Evolutionary conservation across 2,888 invertebrate species (phyloP).

Genomic region (Choristoneura rosaceana): DNA sequence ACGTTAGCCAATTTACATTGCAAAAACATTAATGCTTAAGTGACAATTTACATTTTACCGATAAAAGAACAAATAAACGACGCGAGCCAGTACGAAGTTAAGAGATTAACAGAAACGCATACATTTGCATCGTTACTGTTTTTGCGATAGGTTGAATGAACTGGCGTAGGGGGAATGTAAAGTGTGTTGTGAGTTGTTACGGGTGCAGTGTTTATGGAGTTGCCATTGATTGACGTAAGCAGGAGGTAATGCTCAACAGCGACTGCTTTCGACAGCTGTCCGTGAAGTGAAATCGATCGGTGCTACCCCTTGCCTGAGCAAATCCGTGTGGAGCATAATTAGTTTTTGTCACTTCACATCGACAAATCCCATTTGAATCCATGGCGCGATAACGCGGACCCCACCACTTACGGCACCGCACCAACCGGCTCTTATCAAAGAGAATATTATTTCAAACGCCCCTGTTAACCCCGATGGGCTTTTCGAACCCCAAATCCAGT

Average conservation of each 20-base stretch:
- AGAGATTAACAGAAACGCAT: constrained; percentile 42
- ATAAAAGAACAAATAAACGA: constrained; percentile 43
- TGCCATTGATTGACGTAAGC: constrained; percentile 22
- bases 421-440: constrained; percentile 83
- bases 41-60: constrained; percentile 43
- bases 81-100: constrained; percentile 42
- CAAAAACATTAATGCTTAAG: constrained; percentile 43
- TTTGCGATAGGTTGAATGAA: constrained; percentile 40
- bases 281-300: constrained; percentile 62
- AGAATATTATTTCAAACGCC: constrained; percentile 86
- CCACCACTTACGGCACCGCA: constrained; percentile 70
- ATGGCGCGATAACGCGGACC: constrained; percentile 66
- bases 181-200: constrained; percentile 5
- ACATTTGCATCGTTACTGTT: constrained; percentile 42
- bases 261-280: constrained; percentile 38
- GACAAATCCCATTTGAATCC: constrained; percentile 80
- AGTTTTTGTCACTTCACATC: constrained; percentile 85
- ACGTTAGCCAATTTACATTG: constrained; percentile 43
- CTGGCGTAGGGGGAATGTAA: constrained; percentile 28
- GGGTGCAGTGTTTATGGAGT: constrained; percentile 17
- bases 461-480: constrained; percentile 83
- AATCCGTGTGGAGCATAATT: constrained; percentile 81
- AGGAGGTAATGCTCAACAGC: constrained; percentile 32
- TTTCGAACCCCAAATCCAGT: constrained; percentile 84
- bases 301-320: constrained; percentile 62